A percentile compares a stretch with the other conserved stretches of the same genome.
Conservation (phyloP, 2,113 vertebrate genomes). For the Tenrec ecaudatus region DNA sequence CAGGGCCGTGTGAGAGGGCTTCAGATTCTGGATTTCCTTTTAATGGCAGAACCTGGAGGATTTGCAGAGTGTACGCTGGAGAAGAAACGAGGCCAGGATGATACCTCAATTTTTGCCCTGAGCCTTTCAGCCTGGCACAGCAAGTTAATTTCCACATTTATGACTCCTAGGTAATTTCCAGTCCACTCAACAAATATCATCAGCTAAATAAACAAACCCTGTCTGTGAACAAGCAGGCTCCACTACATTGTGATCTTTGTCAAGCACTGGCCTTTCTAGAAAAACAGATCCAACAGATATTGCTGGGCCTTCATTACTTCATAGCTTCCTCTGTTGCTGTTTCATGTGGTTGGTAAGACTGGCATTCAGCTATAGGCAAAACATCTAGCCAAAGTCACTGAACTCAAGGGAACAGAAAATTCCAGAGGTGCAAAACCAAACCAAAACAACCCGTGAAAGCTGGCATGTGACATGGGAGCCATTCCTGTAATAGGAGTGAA, state of each 20-base stretch:
- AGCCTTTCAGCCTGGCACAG: background rate
- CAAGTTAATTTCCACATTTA: conserved; percentile 39
- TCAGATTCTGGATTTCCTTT: background rate
- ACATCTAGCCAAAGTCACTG: background rate
- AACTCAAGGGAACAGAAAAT: conserved; percentile 34
- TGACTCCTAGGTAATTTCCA: conserved; percentile 54
- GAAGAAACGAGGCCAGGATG: background rate
- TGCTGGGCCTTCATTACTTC: background rate
- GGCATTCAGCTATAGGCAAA: background rate
- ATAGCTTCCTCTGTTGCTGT: background rate
- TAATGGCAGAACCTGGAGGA: background rate
- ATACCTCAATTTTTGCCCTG: background rate
- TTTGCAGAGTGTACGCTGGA: background rate
- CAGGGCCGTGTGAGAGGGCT: background rate
- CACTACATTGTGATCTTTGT: conserved; percentile 22
- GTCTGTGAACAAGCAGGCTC: conserved; percentile 7
- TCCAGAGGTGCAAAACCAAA: conserved; percentile 25
- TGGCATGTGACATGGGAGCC: background rate
- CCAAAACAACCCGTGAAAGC: background rate
- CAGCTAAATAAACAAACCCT: conserved; percentile 54
- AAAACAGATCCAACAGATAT: conserved; percentile 16
- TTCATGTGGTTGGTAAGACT: conserved; percentile 10
- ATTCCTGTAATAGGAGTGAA: background rate
- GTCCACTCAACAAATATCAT: conserved; percentile 55
- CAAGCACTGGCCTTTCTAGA: conserved; percentile 46